phyloP scores from a whole-genome alignment of 1,140 invertebrate species.

The Scaptodrosophila lebanonensis region DNA sequence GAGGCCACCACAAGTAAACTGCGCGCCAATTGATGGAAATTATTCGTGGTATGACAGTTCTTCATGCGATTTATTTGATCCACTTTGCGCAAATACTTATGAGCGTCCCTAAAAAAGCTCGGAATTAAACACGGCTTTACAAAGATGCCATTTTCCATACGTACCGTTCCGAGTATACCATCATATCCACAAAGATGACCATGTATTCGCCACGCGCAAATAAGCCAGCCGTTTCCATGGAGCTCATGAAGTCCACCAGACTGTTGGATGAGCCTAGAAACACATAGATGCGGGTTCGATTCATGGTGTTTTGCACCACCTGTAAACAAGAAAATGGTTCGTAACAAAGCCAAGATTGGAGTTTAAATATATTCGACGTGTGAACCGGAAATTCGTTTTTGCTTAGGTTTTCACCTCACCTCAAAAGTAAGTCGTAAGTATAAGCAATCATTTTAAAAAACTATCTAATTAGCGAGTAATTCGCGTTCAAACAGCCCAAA shows the following conservation, averaged over 20 bases:
- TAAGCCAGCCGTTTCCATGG: slow-evolving; percentile 90
- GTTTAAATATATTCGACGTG: neutral
- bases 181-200: slow-evolving; percentile 95
- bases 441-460: too few relatives aligned
- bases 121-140: neutral
- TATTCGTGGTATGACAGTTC: slow-evolving; percentile 81
- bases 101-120: slow-evolving; percentile 80
- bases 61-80: slow-evolving; percentile 80
- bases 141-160: neutral
- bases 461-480: too few relatives aligned
- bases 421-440: too few relatives aligned
- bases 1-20: slow-evolving; percentile 91
- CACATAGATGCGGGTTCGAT: slow-evolving; percentile 94
- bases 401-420: too few relatives aligned
- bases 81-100: slow-evolving; percentile 91
- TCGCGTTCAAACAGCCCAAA: too few relatives aligned
- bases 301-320: slow-evolving; percentile 92
- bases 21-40: slow-evolving; percentile 84
- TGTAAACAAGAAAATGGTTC: slow-evolving; percentile 1
- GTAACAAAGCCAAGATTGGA: neutral
- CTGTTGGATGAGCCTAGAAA: slow-evolving; percentile 89
- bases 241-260: slow-evolving; percentile 92
- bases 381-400: too few relatives aligned
- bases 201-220: slow-evolving; percentile 95
- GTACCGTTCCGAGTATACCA: slow-evolving; percentile 82